Conservation (phyloP, 2,113 vertebrate species). For the Brienomyrus longianalis region DNA sequence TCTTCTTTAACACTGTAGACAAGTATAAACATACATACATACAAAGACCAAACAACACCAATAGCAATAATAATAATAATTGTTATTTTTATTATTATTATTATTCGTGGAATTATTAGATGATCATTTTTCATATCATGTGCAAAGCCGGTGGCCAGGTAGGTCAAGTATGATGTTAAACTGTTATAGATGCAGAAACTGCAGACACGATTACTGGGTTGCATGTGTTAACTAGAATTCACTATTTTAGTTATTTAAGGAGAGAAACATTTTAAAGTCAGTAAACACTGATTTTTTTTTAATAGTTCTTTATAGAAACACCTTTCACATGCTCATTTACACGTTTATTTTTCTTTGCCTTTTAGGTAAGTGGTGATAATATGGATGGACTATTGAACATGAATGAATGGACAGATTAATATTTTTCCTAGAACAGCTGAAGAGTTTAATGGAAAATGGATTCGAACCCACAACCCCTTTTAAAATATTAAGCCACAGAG, state of each 20-base stretch:
- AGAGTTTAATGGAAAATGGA: background rate
- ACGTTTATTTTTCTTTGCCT: background rate
- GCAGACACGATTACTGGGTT: constrained; percentile 34
- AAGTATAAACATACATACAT: background rate
- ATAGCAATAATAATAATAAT: background rate
- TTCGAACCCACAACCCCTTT: background rate
- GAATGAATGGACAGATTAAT: background rate
- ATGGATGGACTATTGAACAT: background rate
- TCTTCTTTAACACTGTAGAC: background rate
- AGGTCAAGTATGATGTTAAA: constrained; percentile 27
- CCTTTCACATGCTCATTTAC: background rate
- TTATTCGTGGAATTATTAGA: constrained; percentile 32
- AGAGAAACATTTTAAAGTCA: background rate
- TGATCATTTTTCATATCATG: constrained; percentile 46
- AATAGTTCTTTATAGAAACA: background rate
- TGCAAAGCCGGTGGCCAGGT: constrained; percentile 43
- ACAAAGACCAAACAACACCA: background rate
- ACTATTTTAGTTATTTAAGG: background rate
- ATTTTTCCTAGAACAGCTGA: background rate
- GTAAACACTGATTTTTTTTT: background rate
- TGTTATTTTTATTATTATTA: constrained; percentile 11
- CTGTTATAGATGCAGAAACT: constrained; percentile 17
- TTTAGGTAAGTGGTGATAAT: background rate
- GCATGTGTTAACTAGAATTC: background rate
- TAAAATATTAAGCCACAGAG: background rate